Evolutionary conservation across 30 jellyfish, hydroid and myxozoan species (phyloP), one percentile per base, ranked within the genome.

Genomic region (Cassiopea xamachana): DNA sequence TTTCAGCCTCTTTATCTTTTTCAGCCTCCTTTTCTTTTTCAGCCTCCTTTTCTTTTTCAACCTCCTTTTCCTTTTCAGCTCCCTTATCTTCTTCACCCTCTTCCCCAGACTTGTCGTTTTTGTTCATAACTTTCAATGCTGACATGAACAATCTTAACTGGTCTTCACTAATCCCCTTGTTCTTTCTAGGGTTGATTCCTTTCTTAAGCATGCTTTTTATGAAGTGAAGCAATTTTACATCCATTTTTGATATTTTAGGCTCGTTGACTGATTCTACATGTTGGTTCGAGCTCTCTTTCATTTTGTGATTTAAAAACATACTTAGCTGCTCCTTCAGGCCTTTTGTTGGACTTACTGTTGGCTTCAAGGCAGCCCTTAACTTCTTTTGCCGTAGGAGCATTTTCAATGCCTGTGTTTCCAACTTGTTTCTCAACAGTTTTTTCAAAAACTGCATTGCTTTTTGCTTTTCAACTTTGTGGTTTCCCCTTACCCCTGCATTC

Each of bases 131-230:
- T 50, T 80, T 80, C 74, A 82, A 60, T 70, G 92, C 89, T 17
- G 89, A 45, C 92, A 78, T 91, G 39, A 75, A 82, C 46, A 72
- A 48, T 44, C 48, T 81, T 87, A 78, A 27, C 13, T 80, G 86
- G 16, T 46, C 73, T 43, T 85, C 87, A 44, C 80, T 80, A 46
- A 73, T 48, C 8, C 92, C 92, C 64, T 73, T 69, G 17, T 83
- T 69, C 39, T 75, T 87, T 86, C 18, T 75, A 1, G 79, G 60
- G 12, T 70, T 79, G 78, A 39, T 49, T 64, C 87, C 88, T 68
- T 89, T 78, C 18, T 62, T 90, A 61, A 90, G 87, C 92, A 90
- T 77, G 16, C 71, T 39, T 58, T 84, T 83, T 12, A 90, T 90
- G 48, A 82, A 80, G 46, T 74, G 83, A 70, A 90, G 70, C 87